Conservation (phyloP, 2,888 invertebrate species). For the Rambutsinella grinnellia region DNA sequence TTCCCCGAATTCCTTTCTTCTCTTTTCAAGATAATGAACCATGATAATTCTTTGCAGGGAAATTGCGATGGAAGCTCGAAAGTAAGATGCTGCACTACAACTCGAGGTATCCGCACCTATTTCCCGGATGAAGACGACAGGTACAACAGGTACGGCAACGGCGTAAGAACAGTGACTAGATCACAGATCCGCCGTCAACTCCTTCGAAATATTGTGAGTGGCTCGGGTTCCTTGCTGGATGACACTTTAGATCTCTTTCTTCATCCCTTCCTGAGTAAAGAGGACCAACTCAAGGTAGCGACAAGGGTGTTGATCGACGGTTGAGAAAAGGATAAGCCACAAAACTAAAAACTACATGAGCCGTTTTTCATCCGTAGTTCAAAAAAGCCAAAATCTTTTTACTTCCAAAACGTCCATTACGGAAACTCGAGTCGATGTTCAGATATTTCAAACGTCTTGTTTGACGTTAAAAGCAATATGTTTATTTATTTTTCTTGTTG, state of each 20-base stretch:
- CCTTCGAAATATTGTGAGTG: constrained; percentile 61
- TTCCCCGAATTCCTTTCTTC: neutral
- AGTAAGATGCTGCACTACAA: constrained; percentile 56
- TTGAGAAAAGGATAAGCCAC: neutral
- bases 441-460: constrained; percentile 32
- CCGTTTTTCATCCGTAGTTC: neutral
- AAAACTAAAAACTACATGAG: neutral
- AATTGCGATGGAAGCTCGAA: constrained; percentile 57
- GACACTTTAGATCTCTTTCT: constrained; percentile 64
- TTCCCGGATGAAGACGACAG: constrained; percentile 33
- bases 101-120: constrained; percentile 40
- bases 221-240: constrained; percentile 59
- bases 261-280: constrained; percentile 60
- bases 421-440: neutral
- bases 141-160: neutral
- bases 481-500: constrained; percentile 41
- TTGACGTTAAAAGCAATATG: constrained; percentile 32
- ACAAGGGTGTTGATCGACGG: constrained; percentile 41
- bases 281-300: constrained; percentile 63
- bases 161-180: constrained; percentile 41
- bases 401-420: neutral
- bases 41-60: constrained; percentile 46
- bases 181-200: constrained; percentile 58
- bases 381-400: neutral
- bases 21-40: neutral